Percentiles rank a stretch among this genome's conserved stretches.
These are phyloP conservation scores for Petrolisthes manimaculis DNA, from an alignment of 2,888 invertebrate genomes.

Conservation along the genomic window DNA sequence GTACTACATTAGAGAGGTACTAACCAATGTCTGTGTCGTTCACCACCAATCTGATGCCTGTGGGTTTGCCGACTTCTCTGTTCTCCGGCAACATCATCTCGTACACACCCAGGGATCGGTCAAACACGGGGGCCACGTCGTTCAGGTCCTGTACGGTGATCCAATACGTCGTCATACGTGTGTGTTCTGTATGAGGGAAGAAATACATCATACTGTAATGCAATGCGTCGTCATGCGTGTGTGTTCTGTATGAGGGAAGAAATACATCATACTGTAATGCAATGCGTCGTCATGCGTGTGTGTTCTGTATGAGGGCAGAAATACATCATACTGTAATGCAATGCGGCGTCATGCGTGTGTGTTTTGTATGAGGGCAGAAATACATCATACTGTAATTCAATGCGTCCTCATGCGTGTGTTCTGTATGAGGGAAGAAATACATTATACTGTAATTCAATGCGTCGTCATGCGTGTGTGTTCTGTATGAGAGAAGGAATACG, in stretches of 20 bases:
- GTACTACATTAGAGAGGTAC: background rate
- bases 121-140: constrained; percentile 61
- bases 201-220: constrained; percentile 49
- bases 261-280: constrained; percentile 62
- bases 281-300: constrained; percentile 52
- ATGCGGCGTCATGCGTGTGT: constrained; percentile 41
- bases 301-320: constrained; percentile 25
- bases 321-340: constrained; percentile 59
- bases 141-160: constrained; percentile 63
- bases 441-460: constrained; percentile 59
- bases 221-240: constrained; percentile 45
- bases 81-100: constrained; percentile 58
- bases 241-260: constrained; percentile 31
- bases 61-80: constrained; percentile 59
- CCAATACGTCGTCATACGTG: constrained; percentile 60
- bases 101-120: constrained; percentile 42
- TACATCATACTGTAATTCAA: constrained; percentile 63
- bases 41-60: constrained; percentile 42
- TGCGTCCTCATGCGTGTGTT: constrained; percentile 54
- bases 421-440: constrained; percentile 9
- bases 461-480: constrained; percentile 41
- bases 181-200: constrained; percentile 33
- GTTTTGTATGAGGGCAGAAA: constrained; percentile 18
- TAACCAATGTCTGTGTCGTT: constrained; percentile 37
- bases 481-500: constrained; percentile 12